These are phyloP conservation scores for Tauraco hartlaubi DNA, from an alignment of 2,797 vertebrate species.

Conservation along the genomic window DNA sequence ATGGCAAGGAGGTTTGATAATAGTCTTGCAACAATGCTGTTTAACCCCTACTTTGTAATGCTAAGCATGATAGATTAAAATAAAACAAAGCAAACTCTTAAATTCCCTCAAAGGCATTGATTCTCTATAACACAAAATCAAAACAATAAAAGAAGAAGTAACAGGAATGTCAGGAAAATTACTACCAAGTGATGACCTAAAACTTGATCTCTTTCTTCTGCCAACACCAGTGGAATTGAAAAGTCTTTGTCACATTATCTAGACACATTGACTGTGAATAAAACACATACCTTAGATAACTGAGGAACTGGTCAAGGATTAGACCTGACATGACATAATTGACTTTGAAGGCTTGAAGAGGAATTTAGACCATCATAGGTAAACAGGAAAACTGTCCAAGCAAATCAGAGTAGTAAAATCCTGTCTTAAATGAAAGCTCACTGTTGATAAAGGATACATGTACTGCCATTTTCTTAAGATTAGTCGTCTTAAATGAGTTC, in stretches of 20 bases:
- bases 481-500: neutral
- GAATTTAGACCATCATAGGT: neutral
- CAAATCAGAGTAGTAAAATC: neutral
- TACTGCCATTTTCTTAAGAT: neutral
- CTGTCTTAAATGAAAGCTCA: neutral
- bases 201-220: neutral
- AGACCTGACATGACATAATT: slow-evolving; percentile 3
- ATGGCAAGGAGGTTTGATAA: neutral
- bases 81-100: neutral
- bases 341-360: slow-evolving; percentile 14
- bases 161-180: neutral
- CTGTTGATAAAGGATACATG: neutral
- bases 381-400: neutral
- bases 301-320: slow-evolving; percentile 19
- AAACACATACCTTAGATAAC: slow-evolving; percentile 8
- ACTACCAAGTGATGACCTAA: neutral
- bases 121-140: neutral
- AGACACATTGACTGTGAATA: neutral
- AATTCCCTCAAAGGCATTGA: neutral
- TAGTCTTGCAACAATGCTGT: neutral
- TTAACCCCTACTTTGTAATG: neutral
- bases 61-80: neutral
- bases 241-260: neutral
- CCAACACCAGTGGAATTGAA: neutral
- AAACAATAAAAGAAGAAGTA: neutral